Evolutionary conservation across 2,797 vertebrate genomes (phyloP).

Genomic region (Enteromius paludinosus): DNA sequence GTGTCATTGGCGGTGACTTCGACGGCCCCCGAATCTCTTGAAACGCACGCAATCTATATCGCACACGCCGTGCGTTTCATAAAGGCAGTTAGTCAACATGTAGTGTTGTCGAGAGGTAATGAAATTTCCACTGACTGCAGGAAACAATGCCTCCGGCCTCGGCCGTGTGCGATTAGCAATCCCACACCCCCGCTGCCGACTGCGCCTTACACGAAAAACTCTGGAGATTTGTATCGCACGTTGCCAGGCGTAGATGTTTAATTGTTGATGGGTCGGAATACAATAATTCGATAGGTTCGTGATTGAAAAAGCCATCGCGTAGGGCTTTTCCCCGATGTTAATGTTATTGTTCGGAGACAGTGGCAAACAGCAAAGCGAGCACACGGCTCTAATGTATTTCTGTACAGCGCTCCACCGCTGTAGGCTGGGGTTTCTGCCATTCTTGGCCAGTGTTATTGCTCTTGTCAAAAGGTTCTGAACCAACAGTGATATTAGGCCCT

Average conservation of each 20-base stretch:
- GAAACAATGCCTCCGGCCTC: constrained; percentile 78
- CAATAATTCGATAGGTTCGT: constrained; percentile 16
- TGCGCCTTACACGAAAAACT: constrained; percentile 76
- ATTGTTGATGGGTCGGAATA: constrained; percentile 27
- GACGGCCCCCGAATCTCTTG: constrained; percentile 58
- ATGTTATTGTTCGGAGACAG: constrained; percentile 20
- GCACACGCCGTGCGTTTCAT: constrained; percentile 73
- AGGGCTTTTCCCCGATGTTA: constrained; percentile 1
- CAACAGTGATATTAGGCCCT: constrained; percentile 75
- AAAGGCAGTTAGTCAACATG: constrained; percentile 78
- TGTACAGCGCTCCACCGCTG: constrained; percentile 49
- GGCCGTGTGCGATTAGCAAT: constrained; percentile 63
- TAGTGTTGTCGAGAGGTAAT: constrained; percentile 77
- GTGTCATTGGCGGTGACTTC: constrained; percentile 3
- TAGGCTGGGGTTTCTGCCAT: constrained; percentile 70
- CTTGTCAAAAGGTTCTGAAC: constrained; percentile 74
- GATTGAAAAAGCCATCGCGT: background rate
- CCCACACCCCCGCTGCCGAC: constrained; percentile 15
- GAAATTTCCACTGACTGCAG: constrained; percentile 81
- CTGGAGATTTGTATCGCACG: constrained; percentile 79
- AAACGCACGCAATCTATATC: constrained; percentile 27
- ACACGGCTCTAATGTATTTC: constrained; percentile 26
- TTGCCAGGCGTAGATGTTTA: constrained; percentile 62
- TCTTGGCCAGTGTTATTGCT: constrained; percentile 73
- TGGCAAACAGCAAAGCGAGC: constrained; percentile 24